Conservation (phyloP, 2,888 invertebrate species). For the Melangyna quadrimaculata region DNA sequence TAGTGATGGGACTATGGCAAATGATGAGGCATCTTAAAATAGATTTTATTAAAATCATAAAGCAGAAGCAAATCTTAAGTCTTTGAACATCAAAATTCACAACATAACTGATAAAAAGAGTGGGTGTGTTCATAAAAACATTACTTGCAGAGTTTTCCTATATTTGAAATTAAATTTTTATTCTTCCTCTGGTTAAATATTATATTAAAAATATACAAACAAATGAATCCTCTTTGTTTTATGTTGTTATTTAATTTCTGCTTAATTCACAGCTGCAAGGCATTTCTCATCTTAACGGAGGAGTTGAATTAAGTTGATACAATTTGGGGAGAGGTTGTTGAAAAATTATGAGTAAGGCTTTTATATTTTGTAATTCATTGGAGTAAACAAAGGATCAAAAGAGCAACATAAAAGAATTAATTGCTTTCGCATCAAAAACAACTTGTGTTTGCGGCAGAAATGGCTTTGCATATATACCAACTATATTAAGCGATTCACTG, state of each 20-base stretch:
- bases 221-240: conserved; percentile 14
- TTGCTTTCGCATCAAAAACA: conserved; percentile 56
- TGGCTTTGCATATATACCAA: conserved; percentile 41
- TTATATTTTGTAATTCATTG: conserved; percentile 11
- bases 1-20: too few relatives aligned
- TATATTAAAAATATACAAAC: conserved; percentile 26
- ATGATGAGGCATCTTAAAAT: background rate
- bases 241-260: conserved; percentile 47
- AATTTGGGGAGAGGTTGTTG: conserved; percentile 32
- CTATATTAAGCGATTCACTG: conserved; percentile 62
- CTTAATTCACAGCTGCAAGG: conserved; percentile 67
- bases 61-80: background rate
- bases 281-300: conserved; percentile 36
- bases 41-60: background rate
- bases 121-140: background rate
- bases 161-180: conserved; percentile 68
- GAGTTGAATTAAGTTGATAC: conserved; percentile 35
- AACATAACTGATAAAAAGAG: too few relatives aligned
- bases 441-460: conserved; percentile 24
- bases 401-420: conserved; percentile 62
- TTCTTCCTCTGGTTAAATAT: conserved; percentile 39
- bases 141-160: conserved; percentile 47
- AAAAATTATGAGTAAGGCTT: conserved; percentile 39
- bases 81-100: background rate
- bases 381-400: conserved; percentile 70